Conservation (phyloP, 64 coral and sea anemone species). For the Astreopora myriophthalma region DNA sequence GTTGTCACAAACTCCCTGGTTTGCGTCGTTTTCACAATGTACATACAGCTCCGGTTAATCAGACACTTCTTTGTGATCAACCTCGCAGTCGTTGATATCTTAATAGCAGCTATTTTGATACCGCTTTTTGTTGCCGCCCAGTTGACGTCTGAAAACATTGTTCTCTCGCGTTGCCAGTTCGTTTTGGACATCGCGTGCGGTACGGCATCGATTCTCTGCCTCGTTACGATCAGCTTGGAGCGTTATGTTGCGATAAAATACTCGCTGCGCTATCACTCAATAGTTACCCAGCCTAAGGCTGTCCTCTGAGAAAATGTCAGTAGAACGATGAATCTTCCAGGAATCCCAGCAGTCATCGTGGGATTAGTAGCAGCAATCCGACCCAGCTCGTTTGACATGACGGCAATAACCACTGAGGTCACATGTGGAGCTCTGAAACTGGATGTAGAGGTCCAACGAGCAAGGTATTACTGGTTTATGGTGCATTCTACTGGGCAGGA, state of each 20-base stretch:
- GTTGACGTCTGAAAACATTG: conserved; percentile 23
- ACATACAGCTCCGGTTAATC: conserved; percentile 77
- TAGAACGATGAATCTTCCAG: neutral
- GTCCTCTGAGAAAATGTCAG: too few relatives aligned
- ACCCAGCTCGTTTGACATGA: neutral
- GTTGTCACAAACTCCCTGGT: conserved; percentile 64
- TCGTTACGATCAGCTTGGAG: conserved; percentile 78
- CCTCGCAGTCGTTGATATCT: conserved; percentile 74
- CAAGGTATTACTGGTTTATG: neutral
- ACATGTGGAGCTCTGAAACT: neutral
- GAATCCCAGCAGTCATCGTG: conserved; percentile 6
- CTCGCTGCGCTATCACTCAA: conserved; percentile 64
- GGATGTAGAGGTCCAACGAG: neutral
- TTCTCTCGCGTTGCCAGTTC: conserved; percentile 56
- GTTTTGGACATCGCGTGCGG: conserved; percentile 79
- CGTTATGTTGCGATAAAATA: conserved; percentile 78
- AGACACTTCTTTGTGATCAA: conserved; percentile 94
- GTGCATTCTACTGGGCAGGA: too few relatives aligned
- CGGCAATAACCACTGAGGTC: neutral
- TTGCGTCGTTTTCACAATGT: conserved; percentile 79
- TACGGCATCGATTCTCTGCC: conserved; percentile 73
- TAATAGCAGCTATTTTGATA: conserved; percentile 58
- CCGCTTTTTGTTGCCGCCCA: conserved; percentile 72
- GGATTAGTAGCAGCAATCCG: neutral
- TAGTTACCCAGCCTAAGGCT: conserved; percentile 66